A percentile compares a stretch with the other conserved stretches of the same genome.
phyloP scores from a whole-genome alignment of 2,113 vertebrate species.

The Lates calcarifer region DNA sequence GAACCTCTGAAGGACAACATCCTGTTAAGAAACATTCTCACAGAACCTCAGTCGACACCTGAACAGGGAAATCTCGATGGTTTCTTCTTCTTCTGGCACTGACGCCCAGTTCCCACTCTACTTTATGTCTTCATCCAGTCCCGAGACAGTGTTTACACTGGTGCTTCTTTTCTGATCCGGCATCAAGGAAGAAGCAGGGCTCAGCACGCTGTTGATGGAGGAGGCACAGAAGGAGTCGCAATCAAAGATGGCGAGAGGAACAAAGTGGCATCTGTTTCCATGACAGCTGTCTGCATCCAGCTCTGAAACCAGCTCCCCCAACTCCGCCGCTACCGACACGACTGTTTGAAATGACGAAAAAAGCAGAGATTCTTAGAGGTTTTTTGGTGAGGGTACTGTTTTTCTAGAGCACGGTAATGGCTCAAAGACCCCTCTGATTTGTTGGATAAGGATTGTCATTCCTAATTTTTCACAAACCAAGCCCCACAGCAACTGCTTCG shows the following conservation, averaged over 20 bases:
- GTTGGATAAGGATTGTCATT: background rate
- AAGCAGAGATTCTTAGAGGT: background rate
- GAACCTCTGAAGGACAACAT: background rate
- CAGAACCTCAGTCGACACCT: background rate
- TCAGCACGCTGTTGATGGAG: background rate
- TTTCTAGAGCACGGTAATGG: background rate
- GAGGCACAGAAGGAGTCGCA: constrained; percentile 9
- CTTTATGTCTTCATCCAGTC: background rate
- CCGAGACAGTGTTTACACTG: background rate
- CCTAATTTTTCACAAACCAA: background rate
- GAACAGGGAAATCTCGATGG: background rate
- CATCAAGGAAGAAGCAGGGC: constrained; percentile 16
- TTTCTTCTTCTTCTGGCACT: background rate
- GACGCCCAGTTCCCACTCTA: background rate
- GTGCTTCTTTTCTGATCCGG: background rate
- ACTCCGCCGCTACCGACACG: background rate
- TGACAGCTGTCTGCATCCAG: constrained; percentile 49
- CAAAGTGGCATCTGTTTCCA: constrained; percentile 62
- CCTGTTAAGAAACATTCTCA: background rate
- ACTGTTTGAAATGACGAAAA: background rate
- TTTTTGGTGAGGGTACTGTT: background rate
- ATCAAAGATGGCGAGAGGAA: constrained; percentile 17
- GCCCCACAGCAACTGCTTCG: background rate
- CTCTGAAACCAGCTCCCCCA: constrained; percentile 25
- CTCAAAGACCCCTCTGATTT: background rate